phyloP scores from a whole-genome alignment of 1,140 invertebrate genomes.

The Cydia splendana region DNA sequence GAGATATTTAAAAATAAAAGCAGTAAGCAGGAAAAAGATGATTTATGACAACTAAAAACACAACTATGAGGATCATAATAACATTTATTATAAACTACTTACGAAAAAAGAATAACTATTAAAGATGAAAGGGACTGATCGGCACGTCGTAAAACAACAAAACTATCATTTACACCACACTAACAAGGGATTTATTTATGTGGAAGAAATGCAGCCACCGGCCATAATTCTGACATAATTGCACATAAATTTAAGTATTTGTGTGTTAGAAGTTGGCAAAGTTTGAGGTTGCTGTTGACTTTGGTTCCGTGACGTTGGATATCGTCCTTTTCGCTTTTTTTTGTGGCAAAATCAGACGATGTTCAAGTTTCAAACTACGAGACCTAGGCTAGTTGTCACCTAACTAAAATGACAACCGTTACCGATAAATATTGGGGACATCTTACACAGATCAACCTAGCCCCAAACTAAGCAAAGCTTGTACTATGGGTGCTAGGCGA shows the following conservation, averaged over 20 bases:
- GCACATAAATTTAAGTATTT: conserved; percentile 22
- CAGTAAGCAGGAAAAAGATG: background rate
- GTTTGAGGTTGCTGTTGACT: background rate
- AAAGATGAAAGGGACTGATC: conserved; percentile 5
- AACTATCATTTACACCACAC: conserved; percentile 12
- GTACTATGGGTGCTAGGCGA: too few relatives aligned
- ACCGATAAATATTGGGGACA: too few relatives aligned
- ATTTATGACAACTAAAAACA: background rate
- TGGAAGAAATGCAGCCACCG: background rate
- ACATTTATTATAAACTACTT: background rate
- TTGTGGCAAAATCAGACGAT: too few relatives aligned
- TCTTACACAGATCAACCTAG: too few relatives aligned
- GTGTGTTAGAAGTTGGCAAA: background rate
- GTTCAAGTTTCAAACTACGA: too few relatives aligned
- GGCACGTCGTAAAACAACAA: background rate
- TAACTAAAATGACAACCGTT: too few relatives aligned
- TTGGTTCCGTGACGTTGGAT: background rate
- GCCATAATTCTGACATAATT: conserved; percentile 11
- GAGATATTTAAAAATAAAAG: too few relatives aligned
- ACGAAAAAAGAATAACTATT: background rate
- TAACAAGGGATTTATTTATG: conserved; percentile 16
- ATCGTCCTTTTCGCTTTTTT: background rate
- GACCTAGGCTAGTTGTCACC: too few relatives aligned
- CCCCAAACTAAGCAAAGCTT: too few relatives aligned
- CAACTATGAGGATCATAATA: background rate